Base-by-base conservation (phyloP, 2,113 vertebrate genomes). In the Emydocephalus ijimae region DNA sequence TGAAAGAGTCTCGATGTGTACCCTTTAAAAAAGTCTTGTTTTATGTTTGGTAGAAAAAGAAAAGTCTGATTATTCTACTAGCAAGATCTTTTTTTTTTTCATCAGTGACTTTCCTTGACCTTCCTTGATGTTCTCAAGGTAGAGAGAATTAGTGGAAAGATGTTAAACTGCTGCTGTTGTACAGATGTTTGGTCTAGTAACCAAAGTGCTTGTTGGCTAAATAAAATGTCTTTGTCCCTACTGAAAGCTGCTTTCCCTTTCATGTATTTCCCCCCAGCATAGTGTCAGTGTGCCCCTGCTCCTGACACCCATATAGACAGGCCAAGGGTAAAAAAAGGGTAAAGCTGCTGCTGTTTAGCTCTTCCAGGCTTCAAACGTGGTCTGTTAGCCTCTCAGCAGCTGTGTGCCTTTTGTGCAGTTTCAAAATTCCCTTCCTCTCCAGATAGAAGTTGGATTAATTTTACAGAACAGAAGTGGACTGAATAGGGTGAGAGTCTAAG, bases 391-490 rank as follows among this genome's bases (percentile, higher is more conserved):
- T 12, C 92, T 91, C 95, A 92, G 92, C 93, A 90, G 93, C 91
- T 89, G 93, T 23, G 86, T 89, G 87, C 94, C 93, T 96, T 96
- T 90, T 85, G 61, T 92, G 87, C 55, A n/a, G 88, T 74, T 54
- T n/a, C 55, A 50, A 86, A 21, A 26, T 50, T 23, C 43, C 7
- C 29, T 85, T n/a, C 14, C 39, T 88, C 15, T 87, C 59, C 61
- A 43, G 57, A 39, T 26, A 85, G 90, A 94, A 92, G 48, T n/a
- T 88, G 95, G 95, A 95, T 88, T 94, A 50, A 94, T 96, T 97
- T 98, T 95, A 97, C 94, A 97, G 97, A 97, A 98, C 96, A 96
- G 95, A 94, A 96, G 94, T 97, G 97, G 97, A 97, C 98, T 97
- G 97, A n/a, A 97, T 24, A 95, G 92, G 94, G 97, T 95, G 95